phyloP scores from a whole-genome alignment of 2,888 invertebrate genomes.

The Agonum fuliginosum region DNA sequence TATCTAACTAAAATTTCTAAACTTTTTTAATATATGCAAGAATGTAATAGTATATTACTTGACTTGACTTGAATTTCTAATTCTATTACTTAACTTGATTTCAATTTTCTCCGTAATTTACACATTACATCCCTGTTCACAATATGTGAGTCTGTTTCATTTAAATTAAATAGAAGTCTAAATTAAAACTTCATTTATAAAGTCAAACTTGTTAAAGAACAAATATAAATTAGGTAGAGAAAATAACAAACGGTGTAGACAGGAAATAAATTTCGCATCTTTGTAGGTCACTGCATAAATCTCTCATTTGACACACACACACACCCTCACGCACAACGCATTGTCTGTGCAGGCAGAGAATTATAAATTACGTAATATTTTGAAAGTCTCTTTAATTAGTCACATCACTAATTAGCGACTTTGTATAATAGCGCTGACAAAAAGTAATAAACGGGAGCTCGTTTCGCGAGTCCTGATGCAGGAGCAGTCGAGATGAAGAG shows the following conservation, averaged over 20 bases:
- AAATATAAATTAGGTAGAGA: slow-evolving; percentile 30
- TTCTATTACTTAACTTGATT: too few species aligned
- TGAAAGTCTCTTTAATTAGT: slow-evolving; percentile 49
- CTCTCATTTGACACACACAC: slow-evolving; percentile 29
- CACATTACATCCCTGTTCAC: too few species aligned
- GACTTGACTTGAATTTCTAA: too few species aligned
- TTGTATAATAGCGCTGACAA: slow-evolving; percentile 55
- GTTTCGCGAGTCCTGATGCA: neutral
- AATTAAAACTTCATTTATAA: neutral
- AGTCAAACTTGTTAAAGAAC: neutral
- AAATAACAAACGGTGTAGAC: slow-evolving; percentile 12
- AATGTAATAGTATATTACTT: too few species aligned
- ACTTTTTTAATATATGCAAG: too few species aligned
- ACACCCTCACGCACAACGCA: neutral
- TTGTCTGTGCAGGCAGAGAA: slow-evolving; percentile 10
- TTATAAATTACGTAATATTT: slow-evolving; percentile 52
- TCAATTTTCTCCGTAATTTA: too few species aligned
- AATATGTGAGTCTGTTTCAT: too few species aligned
- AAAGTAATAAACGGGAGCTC: slow-evolving; percentile 43
- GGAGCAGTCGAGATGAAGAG: neutral
- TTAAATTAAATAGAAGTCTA: too few species aligned
- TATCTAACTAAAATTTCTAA: too few species aligned
- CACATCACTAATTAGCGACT: slow-evolving; percentile 54
- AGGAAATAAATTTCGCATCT: slow-evolving; percentile 20
- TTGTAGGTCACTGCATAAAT: slow-evolving; percentile 34